Evolutionary conservation across 2,797 vertebrate genomes (phyloP).

Genomic region (Onychomys torridus): DNA sequence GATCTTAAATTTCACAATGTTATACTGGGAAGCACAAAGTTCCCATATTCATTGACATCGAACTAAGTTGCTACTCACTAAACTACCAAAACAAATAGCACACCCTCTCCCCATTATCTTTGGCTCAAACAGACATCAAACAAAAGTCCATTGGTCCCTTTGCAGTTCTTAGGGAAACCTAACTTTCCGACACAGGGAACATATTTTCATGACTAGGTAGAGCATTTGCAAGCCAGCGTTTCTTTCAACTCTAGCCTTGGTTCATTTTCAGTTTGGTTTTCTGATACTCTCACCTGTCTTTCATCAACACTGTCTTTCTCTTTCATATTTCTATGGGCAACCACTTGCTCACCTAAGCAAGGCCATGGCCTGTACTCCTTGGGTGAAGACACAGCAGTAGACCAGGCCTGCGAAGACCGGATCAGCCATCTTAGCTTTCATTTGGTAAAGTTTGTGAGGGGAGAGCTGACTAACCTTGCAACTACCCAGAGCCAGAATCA

Average conservation of each 20-base stretch:
- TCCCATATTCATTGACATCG: neutral
- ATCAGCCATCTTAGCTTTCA: neutral
- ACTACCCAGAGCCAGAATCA: neutral
- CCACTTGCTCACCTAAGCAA: neutral
- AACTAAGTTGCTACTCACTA: neutral
- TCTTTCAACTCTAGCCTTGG: neutral
- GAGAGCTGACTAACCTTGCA: neutral
- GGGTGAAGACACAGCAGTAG: neutral
- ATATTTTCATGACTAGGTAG: neutral
- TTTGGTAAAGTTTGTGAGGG: neutral
- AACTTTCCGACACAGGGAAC: neutral
- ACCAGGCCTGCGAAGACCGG: neutral
- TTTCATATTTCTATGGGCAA: neutral
- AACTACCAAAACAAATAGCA: neutral
- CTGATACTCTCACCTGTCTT: neutral
- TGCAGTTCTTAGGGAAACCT: neutral
- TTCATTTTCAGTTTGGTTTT: constrained; percentile 31
- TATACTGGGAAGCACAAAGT: neutral
- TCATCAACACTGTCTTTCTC: neutral
- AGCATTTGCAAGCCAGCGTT: neutral
- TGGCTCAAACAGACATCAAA: neutral
- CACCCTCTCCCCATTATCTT: no score
- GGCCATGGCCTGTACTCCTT: neutral
- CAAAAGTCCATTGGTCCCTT: neutral
- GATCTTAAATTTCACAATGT: neutral